These are phyloP conservation scores for Cepaea hortensis DNA, from an alignment of 2,888 invertebrate species.

Conservation along the genomic window DNA sequence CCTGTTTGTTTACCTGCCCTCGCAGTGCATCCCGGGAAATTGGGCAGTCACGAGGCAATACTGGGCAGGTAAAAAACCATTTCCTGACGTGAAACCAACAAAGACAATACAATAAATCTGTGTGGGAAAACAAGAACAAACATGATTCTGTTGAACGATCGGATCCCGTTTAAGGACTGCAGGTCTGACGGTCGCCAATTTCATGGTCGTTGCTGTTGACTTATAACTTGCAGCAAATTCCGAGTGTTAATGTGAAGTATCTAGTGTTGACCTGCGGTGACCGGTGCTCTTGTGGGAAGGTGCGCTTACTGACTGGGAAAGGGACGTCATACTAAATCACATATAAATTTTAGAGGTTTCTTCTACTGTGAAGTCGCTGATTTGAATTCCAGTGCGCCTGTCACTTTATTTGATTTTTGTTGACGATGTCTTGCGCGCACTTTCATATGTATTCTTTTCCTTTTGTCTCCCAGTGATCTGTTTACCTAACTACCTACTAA, in stretches of 20 bases:
- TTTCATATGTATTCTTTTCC: too few species aligned
- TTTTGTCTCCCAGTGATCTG: too few species aligned
- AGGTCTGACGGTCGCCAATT: not conserved
- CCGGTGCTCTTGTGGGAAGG: not conserved
- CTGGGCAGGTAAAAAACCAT: constrained; percentile 13
- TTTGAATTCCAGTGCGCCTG: too few species aligned
- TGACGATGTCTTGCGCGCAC: too few species aligned
- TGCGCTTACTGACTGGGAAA: too few species aligned
- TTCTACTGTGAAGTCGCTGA: too few species aligned
- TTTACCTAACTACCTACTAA: too few species aligned
- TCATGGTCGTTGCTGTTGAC: constrained; percentile 28
- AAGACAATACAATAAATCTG: constrained; percentile 25
- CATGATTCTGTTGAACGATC: not conserved
- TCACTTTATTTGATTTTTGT: too few species aligned
- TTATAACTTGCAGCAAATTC: not conserved
- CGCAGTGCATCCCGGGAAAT: constrained; percentile 8
- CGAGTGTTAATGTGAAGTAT: constrained; percentile 2
- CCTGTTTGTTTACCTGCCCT: constrained; percentile 33
- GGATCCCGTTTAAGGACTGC: not conserved
- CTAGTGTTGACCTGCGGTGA: not conserved
- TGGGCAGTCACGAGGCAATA: not conserved
- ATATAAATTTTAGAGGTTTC: too few species aligned
- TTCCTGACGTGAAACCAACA: constrained; percentile 25
- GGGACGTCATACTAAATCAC: too few species aligned
- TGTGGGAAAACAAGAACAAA: constrained; percentile 5